phyloP scores from a whole-genome alignment of 2,113 vertebrate species.

The Microcebus lehilahytsara region DNA sequence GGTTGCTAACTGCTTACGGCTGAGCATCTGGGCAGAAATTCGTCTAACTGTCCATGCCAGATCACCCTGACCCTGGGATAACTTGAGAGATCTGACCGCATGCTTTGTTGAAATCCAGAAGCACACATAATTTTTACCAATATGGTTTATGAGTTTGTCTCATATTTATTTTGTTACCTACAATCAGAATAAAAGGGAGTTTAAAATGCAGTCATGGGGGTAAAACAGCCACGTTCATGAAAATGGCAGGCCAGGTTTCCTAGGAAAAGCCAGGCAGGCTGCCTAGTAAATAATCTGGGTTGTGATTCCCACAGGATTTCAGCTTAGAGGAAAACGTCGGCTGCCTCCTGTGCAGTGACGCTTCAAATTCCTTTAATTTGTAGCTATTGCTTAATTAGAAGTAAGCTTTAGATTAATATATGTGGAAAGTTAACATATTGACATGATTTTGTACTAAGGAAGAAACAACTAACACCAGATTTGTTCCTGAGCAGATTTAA shows the following conservation, averaged over 20 bases:
- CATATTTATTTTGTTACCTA: neutral
- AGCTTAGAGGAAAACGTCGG: neutral
- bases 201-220: neutral
- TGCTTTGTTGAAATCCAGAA: neutral
- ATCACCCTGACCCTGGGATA: neutral
- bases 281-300: neutral
- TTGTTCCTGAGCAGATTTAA: slow-evolving; percentile 31
- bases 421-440: slow-evolving; percentile 63
- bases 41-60: accelerated
- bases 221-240: neutral
- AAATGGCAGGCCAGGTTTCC: neutral
- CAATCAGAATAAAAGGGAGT: neutral
- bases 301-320: neutral
- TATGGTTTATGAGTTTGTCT: neutral
- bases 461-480: slow-evolving; percentile 31
- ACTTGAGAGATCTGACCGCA: neutral
- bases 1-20: neutral
- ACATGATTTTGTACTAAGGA: slow-evolving; percentile 37
- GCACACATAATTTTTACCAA: neutral
- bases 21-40: neutral
- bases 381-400: slow-evolving; percentile 60
- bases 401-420: slow-evolving; percentile 50
- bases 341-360: neutral
- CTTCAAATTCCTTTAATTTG: slow-evolving; percentile 60
- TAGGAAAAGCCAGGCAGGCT: neutral